These are phyloP conservation scores for Deroptyus accipitrinus DNA, from an alignment of 2,113 vertebrate species.

Conservation along the genomic window DNA sequence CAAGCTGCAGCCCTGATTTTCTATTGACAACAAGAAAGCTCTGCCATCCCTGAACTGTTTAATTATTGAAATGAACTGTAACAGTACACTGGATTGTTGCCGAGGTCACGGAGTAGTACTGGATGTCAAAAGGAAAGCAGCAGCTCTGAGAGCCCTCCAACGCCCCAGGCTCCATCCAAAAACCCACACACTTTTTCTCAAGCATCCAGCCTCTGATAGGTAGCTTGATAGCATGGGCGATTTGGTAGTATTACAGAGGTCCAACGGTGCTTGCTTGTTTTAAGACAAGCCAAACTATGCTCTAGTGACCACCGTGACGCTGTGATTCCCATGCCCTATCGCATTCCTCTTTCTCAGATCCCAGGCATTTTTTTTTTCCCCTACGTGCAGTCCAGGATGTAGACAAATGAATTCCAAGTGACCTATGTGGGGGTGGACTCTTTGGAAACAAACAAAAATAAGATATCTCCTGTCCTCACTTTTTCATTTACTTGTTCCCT, in stretches of 20 bases:
- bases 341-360: constrained; percentile 90
- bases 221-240: constrained; percentile 72
- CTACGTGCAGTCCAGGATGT: constrained; percentile 88
- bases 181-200: constrained; percentile 82
- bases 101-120: constrained; percentile 77
- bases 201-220: constrained; percentile 75
- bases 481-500: constrained; percentile 83
- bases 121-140: constrained; percentile 75
- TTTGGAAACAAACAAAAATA: constrained; percentile 80
- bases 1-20: constrained; percentile 69
- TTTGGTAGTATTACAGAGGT: constrained; percentile 73
- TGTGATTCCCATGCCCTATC: constrained; percentile 93
- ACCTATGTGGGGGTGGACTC: constrained; percentile 88
- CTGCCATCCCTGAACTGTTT: constrained; percentile 81
- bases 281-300: constrained; percentile 86
- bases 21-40: constrained; percentile 75
- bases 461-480: constrained; percentile 83
- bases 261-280: constrained; percentile 83
- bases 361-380: constrained; percentile 80
- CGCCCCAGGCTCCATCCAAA: constrained; percentile 81
- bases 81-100: constrained; percentile 78
- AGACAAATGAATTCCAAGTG: constrained; percentile 93
- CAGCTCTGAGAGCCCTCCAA: constrained; percentile 74
- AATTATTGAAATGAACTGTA: constrained; percentile 90
- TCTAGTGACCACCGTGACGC: constrained; percentile 88